Conservation (phyloP, 1,140 invertebrate species). For the Coboldia fuscipes region DNA sequence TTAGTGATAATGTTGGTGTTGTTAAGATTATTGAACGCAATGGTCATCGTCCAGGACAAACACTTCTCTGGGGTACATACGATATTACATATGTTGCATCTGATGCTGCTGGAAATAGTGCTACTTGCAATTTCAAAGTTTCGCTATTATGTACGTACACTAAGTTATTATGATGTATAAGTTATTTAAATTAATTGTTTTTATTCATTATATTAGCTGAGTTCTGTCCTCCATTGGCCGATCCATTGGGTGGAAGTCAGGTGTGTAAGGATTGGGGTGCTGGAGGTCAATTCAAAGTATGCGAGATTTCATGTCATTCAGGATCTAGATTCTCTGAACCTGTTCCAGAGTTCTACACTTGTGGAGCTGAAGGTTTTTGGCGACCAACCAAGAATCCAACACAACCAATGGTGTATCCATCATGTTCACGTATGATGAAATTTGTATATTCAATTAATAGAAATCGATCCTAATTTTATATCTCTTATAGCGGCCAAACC, state of each 20-base stretch:
- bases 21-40: conserved; percentile 62
- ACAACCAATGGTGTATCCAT: conserved; percentile 66
- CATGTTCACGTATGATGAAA: conserved; percentile 54
- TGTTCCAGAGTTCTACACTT: conserved; percentile 88
- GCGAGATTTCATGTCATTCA: conserved; percentile 68
- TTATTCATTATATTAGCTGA: conserved; percentile 37
- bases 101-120: conserved; percentile 76
- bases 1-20: conserved; percentile 70
- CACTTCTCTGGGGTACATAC: conserved; percentile 79
- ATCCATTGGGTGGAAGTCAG: conserved; percentile 76
- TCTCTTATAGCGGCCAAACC: conserved; percentile 41
- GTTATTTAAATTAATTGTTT: conserved; percentile 1
- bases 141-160: conserved; percentile 63
- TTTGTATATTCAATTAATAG: not conserved
- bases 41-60: conserved; percentile 75
- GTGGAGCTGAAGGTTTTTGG: conserved; percentile 92
- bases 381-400: conserved; percentile 60
- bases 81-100: conserved; percentile 84
- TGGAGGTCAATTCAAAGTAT: conserved; percentile 83
- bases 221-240: conserved; percentile 67
- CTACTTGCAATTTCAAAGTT: conserved; percentile 82
- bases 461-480: not conserved
- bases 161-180: conserved; percentile 1
- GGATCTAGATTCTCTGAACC: conserved; percentile 75
- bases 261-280: conserved; percentile 91